Conservation (phyloP, 2,113 vertebrate species). For the Suncus etruscus region DNA sequence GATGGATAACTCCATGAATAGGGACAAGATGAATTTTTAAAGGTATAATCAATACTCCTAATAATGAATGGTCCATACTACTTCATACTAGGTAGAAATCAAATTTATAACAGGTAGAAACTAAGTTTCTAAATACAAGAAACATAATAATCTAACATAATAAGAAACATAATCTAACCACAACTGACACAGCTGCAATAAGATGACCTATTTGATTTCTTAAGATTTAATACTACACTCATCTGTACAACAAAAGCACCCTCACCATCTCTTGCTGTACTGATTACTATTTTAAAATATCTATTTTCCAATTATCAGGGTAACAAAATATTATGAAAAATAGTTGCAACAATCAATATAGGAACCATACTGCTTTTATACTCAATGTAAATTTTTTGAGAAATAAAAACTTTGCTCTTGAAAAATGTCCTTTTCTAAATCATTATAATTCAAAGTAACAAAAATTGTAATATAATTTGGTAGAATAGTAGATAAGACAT, state of each 20-base stretch:
- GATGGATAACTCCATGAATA: not conserved
- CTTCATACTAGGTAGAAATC: not conserved
- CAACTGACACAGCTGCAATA: not conserved
- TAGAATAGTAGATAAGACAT: not conserved
- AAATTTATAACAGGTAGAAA: not conserved
- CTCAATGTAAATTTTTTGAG: constrained; percentile 12
- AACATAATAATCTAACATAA: not conserved
- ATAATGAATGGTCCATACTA: not conserved
- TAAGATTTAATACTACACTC: not conserved
- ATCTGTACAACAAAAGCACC: not conserved
- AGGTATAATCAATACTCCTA: not conserved
- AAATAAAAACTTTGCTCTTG: not conserved
- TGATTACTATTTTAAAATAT: not conserved
- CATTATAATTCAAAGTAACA: not conserved
- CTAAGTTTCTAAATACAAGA: not conserved
- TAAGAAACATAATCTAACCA: not conserved
- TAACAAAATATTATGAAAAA: constrained; percentile 35
- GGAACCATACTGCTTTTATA: not conserved
- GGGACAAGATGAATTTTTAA: not conserved
- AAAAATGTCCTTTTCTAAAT: constrained; percentile 36
- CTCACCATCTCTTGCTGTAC: not conserved
- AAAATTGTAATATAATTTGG: constrained; percentile 25
- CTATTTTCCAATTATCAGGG: not conserved
- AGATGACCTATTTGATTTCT: not conserved
- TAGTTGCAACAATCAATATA: constrained; percentile 15